Evolutionary conservation across 1,140 invertebrate genomes (phyloP), one percentile per base, ranked within the genome.

Genomic region (Cotesia typhae): DNA sequence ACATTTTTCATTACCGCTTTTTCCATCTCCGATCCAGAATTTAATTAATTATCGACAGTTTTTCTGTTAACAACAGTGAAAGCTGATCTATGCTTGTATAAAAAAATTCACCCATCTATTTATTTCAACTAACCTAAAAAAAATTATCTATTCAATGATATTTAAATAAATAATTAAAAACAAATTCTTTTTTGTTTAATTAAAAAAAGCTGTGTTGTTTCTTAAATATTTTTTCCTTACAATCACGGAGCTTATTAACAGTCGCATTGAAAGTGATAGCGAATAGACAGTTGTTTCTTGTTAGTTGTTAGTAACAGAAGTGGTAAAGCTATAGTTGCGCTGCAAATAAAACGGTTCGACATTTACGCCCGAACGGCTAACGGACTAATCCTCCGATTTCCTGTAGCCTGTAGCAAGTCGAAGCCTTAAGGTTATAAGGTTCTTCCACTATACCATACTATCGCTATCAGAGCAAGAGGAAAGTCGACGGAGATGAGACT

Each of bases 261-360:
- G 28, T 3, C 28, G 28, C 28, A 47, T 47, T 47, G 10, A 47
- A 9, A 47, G 5, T 47, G 41, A 47, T 47, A 4, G 41, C 10
- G 41, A 47, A 47, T 47, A 47, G 41, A 47, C 2, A 47, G 41
- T 6, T 9, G 41, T 47, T 28, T 28, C 28, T 28, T 28, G 28
- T 28, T 28, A 47, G 41, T 47, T 9, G 41, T 47, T 47, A 4
- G 41, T 47, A 47, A 10, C 5, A 47, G 41, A 9, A 47, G 41
- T 47, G 5, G 41, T 47, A 47, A 0, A 47, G 3, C 6, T 47
- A 47, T 47, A 47, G 41, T 78, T 74, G 68, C 76, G 75, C 76
- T 74, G 76, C 77, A 79, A 80, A 80, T 81, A 81, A 80, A 80
- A 75, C 78, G 76, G 74, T 80, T 80, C 78, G 78, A 81, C 78